Evolutionary conservation across 2,797 vertebrate species (phyloP), one percentile per base, ranked within the genome.

Genomic region (Bovichtus diacanthus): DNA sequence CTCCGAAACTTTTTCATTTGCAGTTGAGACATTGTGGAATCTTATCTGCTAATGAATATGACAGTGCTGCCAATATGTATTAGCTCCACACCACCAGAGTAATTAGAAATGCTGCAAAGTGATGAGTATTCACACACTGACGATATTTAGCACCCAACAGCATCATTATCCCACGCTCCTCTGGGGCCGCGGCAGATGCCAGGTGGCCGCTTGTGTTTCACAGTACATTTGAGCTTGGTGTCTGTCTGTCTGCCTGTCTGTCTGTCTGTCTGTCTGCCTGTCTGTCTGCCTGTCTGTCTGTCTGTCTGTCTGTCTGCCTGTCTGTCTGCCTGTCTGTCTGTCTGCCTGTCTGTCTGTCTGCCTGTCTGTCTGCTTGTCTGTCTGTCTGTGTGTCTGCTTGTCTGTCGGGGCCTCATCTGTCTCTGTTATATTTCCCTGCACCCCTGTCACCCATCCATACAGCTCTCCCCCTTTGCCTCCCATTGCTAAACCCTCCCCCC

Each of bases 141-240:
- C 82, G 87, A 87, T 90, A 88, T 91, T 92, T 90, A 88, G 85
- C 86, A 84, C 82, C 85, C 83, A 74, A 47, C 83, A 73, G 80
- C 80, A 81, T 87, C 80, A 75, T 88, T 90, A 86, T 83, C 83
- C 53, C 19, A 51, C 67, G 46, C 82, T 91, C 85, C 86, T 85
- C 69, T 56, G 84, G 78, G 86, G 56, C 76, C 58, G 10, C 67
- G 34, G 61, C 82, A 78, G 82, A 82, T 76, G 82, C 88, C 85
- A 83, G 90, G 89, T 86, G 87, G 82, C 78, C 49, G 76, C 75
- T 83, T 82, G 65, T 78, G 78, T 92, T 97, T 95, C 96, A 94
- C 96, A 97, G 96, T 96, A 96, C 96, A 94, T 96, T 96, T 95
- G 90, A 85, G 50, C 94, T 86, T 81, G 69, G 46, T 93, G 92